Evolutionary conservation across 2,113 vertebrate species (phyloP), one percentile per base, ranked within the genome.

Genomic region (Chloebia gouldiae): DNA sequence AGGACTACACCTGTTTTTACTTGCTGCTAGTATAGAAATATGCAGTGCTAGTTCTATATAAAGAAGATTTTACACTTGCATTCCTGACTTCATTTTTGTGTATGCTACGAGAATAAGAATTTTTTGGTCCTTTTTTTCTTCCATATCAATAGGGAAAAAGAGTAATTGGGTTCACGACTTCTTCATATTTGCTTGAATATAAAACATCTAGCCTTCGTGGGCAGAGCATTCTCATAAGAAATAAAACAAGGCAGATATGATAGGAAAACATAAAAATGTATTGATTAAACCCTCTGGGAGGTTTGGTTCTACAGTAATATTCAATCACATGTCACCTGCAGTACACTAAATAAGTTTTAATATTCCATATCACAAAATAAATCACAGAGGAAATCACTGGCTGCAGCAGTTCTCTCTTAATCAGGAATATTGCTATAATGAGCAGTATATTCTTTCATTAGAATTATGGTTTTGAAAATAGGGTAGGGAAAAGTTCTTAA

Each of bases 191-290:
- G 15, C 68, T 68, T 78, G 44, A 82, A 53, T 64, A 60, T 42
- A 61, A 85, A 86, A 7, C 22, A 40, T 54, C 45, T 63, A n/a
- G 37, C 19, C 9, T 27, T 85, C 64, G 21, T 45, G 72, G 45
- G 60, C 30, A 56, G 60, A 84, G 56, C 57, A 65, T 56, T 63
- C 72, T 77, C 1, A 1, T 22, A 78, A 89, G 39, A 94, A 76
- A 95, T 65, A 75, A 86, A 92, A 50, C 31, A 86, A 86, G 42
- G 51, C n/a, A 90, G 47, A 78, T 86, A 57, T 61, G 77, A 89
- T 60, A 83, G 57, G 50, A 75, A 90, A 93, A 79, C 85, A 79
- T 78, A 92, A 93, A 92, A 87, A 77, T 20, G 6, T 92, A 93
- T 93, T 49, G 78, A 82, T 78, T 73, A 93, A 88, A 65, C 11